Evolutionary conservation across 2,113 vertebrate genomes (phyloP), one percentile per base, ranked within the genome.

Genomic region (Actenoides lindsayi): DNA sequence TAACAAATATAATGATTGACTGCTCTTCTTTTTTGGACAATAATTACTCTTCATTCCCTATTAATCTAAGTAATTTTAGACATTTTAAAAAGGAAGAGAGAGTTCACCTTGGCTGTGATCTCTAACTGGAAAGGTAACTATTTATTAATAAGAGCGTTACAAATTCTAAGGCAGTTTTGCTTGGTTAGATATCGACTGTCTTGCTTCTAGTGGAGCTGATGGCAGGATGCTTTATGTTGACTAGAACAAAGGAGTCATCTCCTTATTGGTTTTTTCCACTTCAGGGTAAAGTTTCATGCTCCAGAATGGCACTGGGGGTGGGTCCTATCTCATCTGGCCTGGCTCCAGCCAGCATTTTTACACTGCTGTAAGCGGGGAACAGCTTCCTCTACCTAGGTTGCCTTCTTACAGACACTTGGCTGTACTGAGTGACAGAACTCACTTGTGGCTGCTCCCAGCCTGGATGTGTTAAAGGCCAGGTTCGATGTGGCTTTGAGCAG

Each of bases 341-440:
- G n/a, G 7, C 37, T 30, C 9, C 59, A 65, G 67, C 3, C 24
- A 68, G 41, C 8, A 1, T 39, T 64, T 73, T 59, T 31, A 33
- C 17, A 3, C 44, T 8, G 23, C 62, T 41, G 5, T 37, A 27
- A 19, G 6, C 2, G 42, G 37, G 37, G n/a, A 74, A 15, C 28
- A 71, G 10, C 48, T 37, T 48, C 27, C 21, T 62, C 10, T 18
- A 6, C 17, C 23, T 33, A 30, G 37, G 25, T 48, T 87, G 42
- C 11, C 31, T 23, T 50, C 69, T 70, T 21, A 5, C 16, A 37
- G 39, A 53, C 16, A 5, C 25, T 41, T 59, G 0, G 0, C 44
- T 44, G 10, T 39, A 17, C 33, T 1, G 6, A 59, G 19, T 16
- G n/a, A 75, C 23, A 24, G 13, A 41, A 27, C 21, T 44, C 37